Evolutionary conservation across 2,888 invertebrate species (phyloP).

Genomic region (Emmelina monodactyla): DNA sequence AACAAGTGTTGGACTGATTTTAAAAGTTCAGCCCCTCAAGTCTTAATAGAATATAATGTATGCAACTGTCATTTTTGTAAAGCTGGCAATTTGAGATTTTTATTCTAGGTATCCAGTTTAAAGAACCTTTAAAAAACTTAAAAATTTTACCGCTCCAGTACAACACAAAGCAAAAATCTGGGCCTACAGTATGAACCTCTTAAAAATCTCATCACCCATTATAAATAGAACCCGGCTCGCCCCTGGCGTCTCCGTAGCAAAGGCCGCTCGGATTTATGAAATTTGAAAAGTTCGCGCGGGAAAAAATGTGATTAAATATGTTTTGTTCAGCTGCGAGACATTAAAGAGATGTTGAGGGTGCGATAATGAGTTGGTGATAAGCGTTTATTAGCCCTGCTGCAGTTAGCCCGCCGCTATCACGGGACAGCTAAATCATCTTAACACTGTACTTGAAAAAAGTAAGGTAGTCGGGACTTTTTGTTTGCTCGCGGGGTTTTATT

Average conservation of each 20-base stretch:
- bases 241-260: not conserved
- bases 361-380: conserved; percentile 68
- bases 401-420: conserved; percentile 44
- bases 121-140: no score
- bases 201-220: no score
- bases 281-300: conserved; percentile 56
- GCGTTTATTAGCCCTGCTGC: conserved; percentile 58
- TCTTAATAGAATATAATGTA: no score
- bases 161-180: not conserved
- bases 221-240: not conserved
- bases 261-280: conserved; percentile 38
- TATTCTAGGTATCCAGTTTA: no score
- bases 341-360: conserved; percentile 68
- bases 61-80: no score
- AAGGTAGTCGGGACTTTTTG: no score
- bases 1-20: no score
- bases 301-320: conserved; percentile 68
- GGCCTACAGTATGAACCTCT: not conserved
- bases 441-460: conserved; percentile 50
- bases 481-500: no score
- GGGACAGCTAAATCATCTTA: conserved; percentile 64
- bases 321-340: conserved; percentile 67
- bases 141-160: no score
- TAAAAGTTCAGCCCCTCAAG: no score
- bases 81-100: no score